A percentile compares a stretch with the other conserved stretches of the same genome.
Evolutionary conservation across 2,113 vertebrate genomes (phyloP).

Genomic region (Engraulis encrasicolus): DNA sequence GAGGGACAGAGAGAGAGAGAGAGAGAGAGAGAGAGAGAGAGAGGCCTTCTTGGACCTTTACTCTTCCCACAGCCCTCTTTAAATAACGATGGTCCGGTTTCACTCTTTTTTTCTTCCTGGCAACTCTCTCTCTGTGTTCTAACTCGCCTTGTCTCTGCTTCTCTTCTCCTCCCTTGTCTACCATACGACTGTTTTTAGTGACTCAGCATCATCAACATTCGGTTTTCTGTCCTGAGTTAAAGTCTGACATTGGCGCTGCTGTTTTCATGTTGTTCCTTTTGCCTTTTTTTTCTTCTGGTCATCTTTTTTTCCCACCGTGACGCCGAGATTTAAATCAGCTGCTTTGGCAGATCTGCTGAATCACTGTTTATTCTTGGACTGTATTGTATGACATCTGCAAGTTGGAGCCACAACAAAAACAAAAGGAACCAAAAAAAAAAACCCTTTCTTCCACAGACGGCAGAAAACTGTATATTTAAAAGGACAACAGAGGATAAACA

Average conservation of each 20-base stretch:
- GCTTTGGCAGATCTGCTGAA: conserved; percentile 62
- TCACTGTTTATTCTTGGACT: conserved; percentile 16
- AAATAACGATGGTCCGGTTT: background rate
- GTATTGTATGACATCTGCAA: conserved; percentile 10
- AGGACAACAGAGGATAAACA: background rate
- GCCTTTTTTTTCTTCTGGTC: conserved; percentile 61
- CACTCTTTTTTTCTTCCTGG: background rate
- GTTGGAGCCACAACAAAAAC: conserved; percentile 16
- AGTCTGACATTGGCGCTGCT: conserved; percentile 30
- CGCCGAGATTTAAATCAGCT: conserved; percentile 25
- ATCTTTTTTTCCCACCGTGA: conserved; percentile 12
- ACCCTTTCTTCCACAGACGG: conserved; percentile 1
- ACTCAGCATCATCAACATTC: conserved; percentile 74
- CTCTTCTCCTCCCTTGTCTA: conserved; percentile 44
- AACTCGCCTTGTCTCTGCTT: conserved; percentile 24
- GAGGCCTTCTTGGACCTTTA: background rate
- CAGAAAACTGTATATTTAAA: conserved; percentile 1
- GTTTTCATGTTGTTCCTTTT: background rate
- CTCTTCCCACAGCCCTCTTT: background rate
- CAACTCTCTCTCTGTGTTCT: background rate
- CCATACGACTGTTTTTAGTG: conserved; percentile 65
- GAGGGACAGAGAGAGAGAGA: conserved; percentile 18
- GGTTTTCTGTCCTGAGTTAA: conserved; percentile 70
- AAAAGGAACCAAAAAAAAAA: background rate
- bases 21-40: conserved; percentile 36